Evolutionary conservation across 2,888 invertebrate genomes (phyloP), one percentile per base, ranked within the genome.

Genomic region (Rhorus exstirpatorius): DNA sequence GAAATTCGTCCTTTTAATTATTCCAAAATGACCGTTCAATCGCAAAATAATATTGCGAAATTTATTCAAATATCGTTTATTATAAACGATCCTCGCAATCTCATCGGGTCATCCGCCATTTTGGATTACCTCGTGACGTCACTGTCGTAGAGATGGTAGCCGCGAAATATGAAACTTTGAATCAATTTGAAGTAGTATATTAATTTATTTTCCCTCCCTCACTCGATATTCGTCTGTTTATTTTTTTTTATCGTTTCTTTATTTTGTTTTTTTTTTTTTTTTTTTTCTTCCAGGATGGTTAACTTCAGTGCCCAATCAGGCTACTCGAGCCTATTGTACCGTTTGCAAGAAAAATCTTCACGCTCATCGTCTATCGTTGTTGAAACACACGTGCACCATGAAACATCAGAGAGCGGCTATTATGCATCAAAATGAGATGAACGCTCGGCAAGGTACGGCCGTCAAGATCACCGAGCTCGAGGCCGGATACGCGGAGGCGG

Each of bases 321-420:
- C 94, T 0, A 94, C 94, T 3, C 93, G 94, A 89, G 95, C 95
- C 8, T 95, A 93, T 85, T 95, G 95, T 86, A 92, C 93, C 24
- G 94, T 93, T 85, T 95, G 95, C 84, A 93, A 94, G 76, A 94
- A 94, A 87, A 94, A 94, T 70, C 91, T 95, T 26, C 95, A 95
- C 88, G 95, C 95, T 3, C 95, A 95, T 90, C 92, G 95, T 75
- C 89, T 95, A 10, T 95, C 95, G 70, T 90, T 95, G 49, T 85
- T 95, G 51, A 95, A 95, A 84, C 95, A 95, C 85, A 95, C 94
- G 51, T 94, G 94, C 79, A 95, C 95, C 0, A 94, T 94, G 87
- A 93, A 94, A 77, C 95, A 95, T 89, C 94, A 94, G 83, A 94
- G 94, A 86, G 89, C 92, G 3, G 91, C 92, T 17, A 81, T 91